Base-by-base conservation (phyloP, 2,113 vertebrate species). In the Eretmochelys imbricata region DNA sequence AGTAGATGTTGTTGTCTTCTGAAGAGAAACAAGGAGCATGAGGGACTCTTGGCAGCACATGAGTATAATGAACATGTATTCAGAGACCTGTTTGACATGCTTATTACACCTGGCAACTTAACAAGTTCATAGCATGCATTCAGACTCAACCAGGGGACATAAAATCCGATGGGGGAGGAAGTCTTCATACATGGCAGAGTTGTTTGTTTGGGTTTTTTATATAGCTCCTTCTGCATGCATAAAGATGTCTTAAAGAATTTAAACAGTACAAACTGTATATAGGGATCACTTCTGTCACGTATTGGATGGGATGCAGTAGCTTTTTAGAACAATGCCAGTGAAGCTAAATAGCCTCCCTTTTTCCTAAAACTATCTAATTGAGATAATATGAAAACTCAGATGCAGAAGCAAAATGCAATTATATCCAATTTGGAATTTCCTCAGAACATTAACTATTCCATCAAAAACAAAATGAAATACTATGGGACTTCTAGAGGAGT, bases 151-250 rank as follows among this genome's bases (percentile, higher is more conserved):
- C 80, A 16, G 46, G 79, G 14, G 65, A 46, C 65, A 59, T 87
- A 82, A 35, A 90, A 76, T 25, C 82, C 55, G 85, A 31, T 76
- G 51, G 42, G 55, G 20, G 50, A 50, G 69, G 88, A n/a, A 31
- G n/a, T 62, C 85, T 94, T 81, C 25, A 79, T 35, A 24, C 62
- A 48, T 79, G 62, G 5, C 35, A 84, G 69, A 31, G 88, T 86
- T 92, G 51, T 54, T 59, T 53, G 6, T 90, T 92, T 93, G 49
- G 75, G 48, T 31, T 85, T 95, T 84, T 92, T 80, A 29, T 85
- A 35, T 5, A 76, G 53, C 42, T 24, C 42, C 82, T 17, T 65
- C 35, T 76, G 22, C 42, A 83, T 88, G 29, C 49, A 65, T 80
- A 65, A 82, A n/a, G 87, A 76, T 42, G 31, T 72, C 55, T 89